Evolutionary conservation across 2,888 invertebrate genomes (phyloP), one percentile per base, ranked within the genome.

Genomic region (Epinotia brunnichana): DNA sequence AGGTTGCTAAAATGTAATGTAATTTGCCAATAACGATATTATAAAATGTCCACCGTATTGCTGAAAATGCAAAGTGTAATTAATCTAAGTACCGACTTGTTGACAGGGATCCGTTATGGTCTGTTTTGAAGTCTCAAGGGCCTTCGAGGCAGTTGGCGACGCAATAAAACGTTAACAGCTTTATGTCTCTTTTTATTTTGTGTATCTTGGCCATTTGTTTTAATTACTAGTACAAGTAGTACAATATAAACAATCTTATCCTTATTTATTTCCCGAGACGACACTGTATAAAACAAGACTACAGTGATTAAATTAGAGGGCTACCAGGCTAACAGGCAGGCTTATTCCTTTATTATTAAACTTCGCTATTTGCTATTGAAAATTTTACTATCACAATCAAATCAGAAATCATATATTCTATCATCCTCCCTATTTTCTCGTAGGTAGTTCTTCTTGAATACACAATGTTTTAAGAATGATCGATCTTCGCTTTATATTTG

Each of bases 51-150:
- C 21, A 19, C 41, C 21, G 39, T 54, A 39, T 51, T 29, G 51
- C 53, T 64, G 29, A 54, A 59, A 39, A 17, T 17, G 19, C 54
- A 56, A 41, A 54, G 39, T 41, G 24, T 66, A 41, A 54, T 66
- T 66, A 54, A 64, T 15, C n/a, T 19, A n/a, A 54, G 39, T 39
- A 35, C 59, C 39, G 57, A 57, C n/a, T 35, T 53, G 39, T 41
- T 39, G 54, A 21, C 54, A 39, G 64, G 35, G 64, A 64, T 64
- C 19, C 53, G 64, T 35, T 35, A 53, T 53, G 41, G 56, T 56
- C 54, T 56, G 21, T 19, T 66, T 66, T 51, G 64, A 66, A 21
- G 64, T 66, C 19, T n/a, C 5, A 19, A 66, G 56, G 54, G 54
- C 39, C 35, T 53, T 53, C 41, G 54, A 56, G 15, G 39, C 66